Evolutionary conservation across 1,140 invertebrate species (phyloP).

Genomic region (Trypoxylus dichotomus): DNA sequence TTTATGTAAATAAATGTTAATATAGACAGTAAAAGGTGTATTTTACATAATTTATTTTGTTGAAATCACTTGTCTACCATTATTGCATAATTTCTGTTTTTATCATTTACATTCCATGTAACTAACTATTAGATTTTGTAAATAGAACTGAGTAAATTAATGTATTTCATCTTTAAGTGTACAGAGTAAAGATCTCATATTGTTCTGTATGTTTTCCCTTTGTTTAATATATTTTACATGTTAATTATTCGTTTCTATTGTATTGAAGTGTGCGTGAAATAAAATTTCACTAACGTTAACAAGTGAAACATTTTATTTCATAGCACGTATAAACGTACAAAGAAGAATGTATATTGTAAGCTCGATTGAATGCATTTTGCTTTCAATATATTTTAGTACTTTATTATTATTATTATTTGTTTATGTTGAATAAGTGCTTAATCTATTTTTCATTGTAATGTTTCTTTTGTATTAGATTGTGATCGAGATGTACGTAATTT

Average conservation of each 20-base stretch:
- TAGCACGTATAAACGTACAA: not conserved
- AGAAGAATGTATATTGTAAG: not conserved
- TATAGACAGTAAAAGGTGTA: not conserved
- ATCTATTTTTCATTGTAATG: not conserved
- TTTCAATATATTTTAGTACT: not conserved
- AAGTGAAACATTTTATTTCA: not conserved
- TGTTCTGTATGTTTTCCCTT: not conserved
- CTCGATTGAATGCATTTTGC: not conserved
- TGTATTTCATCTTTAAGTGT: too few relatives aligned
- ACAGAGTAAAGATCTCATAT: not conserved
- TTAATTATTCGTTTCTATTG: not conserved
- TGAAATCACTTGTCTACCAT: too few relatives aligned
- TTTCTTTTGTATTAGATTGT: too few relatives aligned
- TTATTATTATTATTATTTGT: not conserved
- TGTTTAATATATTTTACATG: too few relatives aligned
- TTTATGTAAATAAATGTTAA: not conserved
- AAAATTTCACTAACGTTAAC: not conserved
- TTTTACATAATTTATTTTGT: not conserved
- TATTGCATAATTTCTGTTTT: too few relatives aligned
- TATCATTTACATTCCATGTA: too few relatives aligned
- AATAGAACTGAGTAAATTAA: not conserved
- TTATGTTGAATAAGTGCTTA: not conserved
- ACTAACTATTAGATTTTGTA: not conserved
- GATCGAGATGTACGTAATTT: too few relatives aligned
- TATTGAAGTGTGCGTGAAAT: not conserved